Conservation (phyloP, 2,888 invertebrate species). For the Heterodera filipjevi region DNA sequence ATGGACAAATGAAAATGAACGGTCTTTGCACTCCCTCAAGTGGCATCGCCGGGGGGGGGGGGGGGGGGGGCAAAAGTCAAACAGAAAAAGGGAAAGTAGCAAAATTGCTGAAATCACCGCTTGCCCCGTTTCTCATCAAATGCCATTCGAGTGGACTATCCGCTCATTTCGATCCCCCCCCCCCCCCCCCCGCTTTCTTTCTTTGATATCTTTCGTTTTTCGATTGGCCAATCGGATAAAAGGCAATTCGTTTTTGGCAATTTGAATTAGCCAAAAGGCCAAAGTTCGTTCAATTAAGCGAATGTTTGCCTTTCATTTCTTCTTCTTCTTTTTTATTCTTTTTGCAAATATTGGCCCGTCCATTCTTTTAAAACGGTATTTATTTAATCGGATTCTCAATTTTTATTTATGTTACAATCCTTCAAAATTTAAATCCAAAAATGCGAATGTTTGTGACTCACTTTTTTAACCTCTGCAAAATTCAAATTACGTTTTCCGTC, state of each 20-base stretch:
- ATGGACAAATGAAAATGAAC: background rate
- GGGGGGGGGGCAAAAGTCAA: no score
- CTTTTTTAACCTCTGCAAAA: background rate
- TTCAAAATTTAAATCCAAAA: background rate
- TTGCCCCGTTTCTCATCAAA: background rate
- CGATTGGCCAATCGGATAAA: background rate
- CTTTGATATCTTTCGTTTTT: background rate
- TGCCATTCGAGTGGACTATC: background rate
- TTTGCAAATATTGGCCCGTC: background rate
- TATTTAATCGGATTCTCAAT: background rate
- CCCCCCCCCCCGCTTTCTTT: no score
- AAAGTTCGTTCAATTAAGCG: slow-evolving; percentile 4
- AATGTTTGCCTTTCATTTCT: background rate
- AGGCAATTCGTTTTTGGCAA: background rate
- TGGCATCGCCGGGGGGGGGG: background rate
- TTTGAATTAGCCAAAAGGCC: slow-evolving; percentile 5
- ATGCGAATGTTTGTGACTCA: background rate
- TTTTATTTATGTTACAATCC: background rate
- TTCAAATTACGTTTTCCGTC: background rate
- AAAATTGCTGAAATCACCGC: background rate
- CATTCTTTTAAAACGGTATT: background rate
- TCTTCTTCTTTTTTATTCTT: background rate
- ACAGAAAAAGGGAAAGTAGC: background rate
- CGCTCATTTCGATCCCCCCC: background rate
- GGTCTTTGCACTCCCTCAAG: slow-evolving; percentile 1